Percentiles rank a stretch among this genome's conserved stretches.
Conservation (phyloP, 2,797 vertebrate species). For the Novumbra hubbsi region DNA sequence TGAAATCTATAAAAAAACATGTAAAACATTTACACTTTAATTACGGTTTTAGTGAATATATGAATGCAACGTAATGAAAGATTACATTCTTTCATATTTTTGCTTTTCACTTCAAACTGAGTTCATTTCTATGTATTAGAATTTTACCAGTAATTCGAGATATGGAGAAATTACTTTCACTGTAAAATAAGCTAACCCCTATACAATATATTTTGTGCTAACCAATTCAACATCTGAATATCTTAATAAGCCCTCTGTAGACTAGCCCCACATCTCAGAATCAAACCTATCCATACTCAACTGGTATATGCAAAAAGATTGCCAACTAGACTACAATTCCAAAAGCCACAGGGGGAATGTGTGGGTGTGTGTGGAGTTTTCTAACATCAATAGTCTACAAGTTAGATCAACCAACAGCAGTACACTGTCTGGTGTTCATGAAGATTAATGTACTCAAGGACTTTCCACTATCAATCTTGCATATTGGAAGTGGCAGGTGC, state of each 20-base stretch:
- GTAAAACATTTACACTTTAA: too few relatives aligned
- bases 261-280: neutral
- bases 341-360: conserved; percentile 6
- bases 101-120: neutral
- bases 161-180: neutral
- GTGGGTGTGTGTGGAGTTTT: neutral
- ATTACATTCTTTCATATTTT: neutral
- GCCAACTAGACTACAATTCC: neutral
- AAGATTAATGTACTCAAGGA: conserved; percentile 61
- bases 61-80: too few relatives aligned
- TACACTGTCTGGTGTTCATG: conserved; percentile 47
- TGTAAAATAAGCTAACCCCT: neutral
- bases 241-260: neutral
- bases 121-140: neutral
- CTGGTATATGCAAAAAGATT: neutral
- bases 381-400: conserved; percentile 16
- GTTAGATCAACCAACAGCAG: conserved; percentile 35
- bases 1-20: too few relatives aligned
- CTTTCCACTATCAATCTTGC: conserved; percentile 60
- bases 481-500: conserved; percentile 65
- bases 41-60: too few relatives aligned
- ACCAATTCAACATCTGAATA: neutral
- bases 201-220: neutral
- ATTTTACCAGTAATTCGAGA: neutral
- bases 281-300: neutral